Conservation (phyloP, 2,888 invertebrate genomes). For the Calameuta idolon region DNA sequence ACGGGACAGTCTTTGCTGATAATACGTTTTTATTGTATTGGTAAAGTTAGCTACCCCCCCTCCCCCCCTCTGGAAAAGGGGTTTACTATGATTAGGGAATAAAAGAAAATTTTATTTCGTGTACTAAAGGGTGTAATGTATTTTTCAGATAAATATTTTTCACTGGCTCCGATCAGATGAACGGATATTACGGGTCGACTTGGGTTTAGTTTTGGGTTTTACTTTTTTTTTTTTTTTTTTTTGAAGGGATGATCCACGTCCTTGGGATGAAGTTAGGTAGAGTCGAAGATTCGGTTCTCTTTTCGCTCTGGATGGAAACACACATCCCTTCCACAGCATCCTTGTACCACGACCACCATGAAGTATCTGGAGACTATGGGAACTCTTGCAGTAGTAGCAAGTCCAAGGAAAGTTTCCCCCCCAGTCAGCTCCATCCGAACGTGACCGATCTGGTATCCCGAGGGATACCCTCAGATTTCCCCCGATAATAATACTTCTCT, state of each 20-base stretch:
- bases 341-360: constrained; percentile 10
- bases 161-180: too few species aligned
- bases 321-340: constrained; percentile 21
- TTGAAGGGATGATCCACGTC: constrained; percentile 31
- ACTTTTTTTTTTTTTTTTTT: constrained; percentile 25
- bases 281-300: constrained; percentile 9
- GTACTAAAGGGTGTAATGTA: too few species aligned
- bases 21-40: too few species aligned
- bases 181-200: neutral
- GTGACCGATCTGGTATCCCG: constrained; percentile 72
- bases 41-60: too few species aligned
- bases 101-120: too few species aligned
- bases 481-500: constrained; percentile 72
- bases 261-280: constrained; percentile 31
- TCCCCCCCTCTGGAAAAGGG: too few species aligned
- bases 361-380: too few species aligned
- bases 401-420: constrained; percentile 52
- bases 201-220: constrained; percentile 17
- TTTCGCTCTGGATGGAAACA: neutral
- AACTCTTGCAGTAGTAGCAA: too few species aligned
- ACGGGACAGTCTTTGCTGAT: too few species aligned
- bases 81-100: too few species aligned
- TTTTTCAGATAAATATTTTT: too few species aligned
- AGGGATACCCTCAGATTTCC: constrained; percentile 71
- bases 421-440: constrained; percentile 61